Evolutionary conservation across 2,888 invertebrate genomes (phyloP).

Genomic region (Hanleya hanleyi): DNA sequence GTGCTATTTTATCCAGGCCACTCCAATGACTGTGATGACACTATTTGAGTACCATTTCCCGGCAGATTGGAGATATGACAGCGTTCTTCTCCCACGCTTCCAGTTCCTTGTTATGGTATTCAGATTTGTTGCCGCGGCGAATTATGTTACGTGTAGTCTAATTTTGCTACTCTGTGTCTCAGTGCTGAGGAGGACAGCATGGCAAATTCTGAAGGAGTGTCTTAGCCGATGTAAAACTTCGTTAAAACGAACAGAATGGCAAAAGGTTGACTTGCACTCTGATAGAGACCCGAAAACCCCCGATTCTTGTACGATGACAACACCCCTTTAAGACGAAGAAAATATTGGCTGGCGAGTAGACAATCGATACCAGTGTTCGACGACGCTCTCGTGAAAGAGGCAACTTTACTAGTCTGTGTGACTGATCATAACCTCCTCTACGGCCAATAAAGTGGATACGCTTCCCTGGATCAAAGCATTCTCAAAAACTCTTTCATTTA

Average conservation of each 20-base stretch:
- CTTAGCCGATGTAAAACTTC: not conserved
- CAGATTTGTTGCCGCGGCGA: not conserved
- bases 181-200: not conserved
- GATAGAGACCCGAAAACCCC: not conserved
- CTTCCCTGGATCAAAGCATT: too few species aligned
- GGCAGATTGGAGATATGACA: not conserved
- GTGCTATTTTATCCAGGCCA: not conserved
- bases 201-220: not conserved
- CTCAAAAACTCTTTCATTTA: too few species aligned
- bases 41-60: not conserved
- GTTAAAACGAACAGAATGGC: slow-evolving; percentile 1
- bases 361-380: too few species aligned
- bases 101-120: not conserved
- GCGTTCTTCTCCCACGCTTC: not conserved
- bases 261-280: not conserved
- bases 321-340: not conserved
- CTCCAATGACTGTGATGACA: slow-evolving; percentile 1
- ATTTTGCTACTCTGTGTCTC: not conserved
- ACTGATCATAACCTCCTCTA: too few species aligned
- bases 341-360: too few species aligned
- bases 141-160: not conserved
- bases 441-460: too few species aligned
- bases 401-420: too few species aligned
- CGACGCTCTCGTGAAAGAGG: too few species aligned
- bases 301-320: slow-evolving; percentile 3